A percentile compares a stretch with the other conserved stretches of the same genome.
phyloP scores from a whole-genome alignment of 1,140 invertebrate species.

The Tyrophagus putrescentiae region DNA sequence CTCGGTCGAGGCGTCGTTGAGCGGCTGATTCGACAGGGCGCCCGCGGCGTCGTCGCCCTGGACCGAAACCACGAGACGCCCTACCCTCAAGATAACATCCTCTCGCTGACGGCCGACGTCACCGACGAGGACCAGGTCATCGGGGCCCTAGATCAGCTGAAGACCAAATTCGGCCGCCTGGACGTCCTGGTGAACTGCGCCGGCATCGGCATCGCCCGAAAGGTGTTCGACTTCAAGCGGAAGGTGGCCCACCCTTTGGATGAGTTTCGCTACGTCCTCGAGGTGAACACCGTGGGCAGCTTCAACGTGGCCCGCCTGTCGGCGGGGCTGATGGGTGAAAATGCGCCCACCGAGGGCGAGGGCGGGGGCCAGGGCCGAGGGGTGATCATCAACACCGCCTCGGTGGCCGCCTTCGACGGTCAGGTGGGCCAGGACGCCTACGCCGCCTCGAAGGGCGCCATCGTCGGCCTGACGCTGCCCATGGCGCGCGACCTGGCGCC shows the following conservation, averaged over 20 bases:
- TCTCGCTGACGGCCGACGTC: slow-evolving; percentile 42
- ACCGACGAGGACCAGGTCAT: slow-evolving; percentile 65
- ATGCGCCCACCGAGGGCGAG: slow-evolving; percentile 54
- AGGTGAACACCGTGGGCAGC: slow-evolving; percentile 71
- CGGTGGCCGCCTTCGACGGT: slow-evolving; percentile 87
- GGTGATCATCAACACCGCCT: slow-evolving; percentile 85
- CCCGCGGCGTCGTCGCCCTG: slow-evolving; percentile 56
- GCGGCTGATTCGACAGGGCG: slow-evolving; percentile 60
- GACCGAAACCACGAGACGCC: slow-evolving; percentile 43
- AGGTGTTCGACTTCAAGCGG: slow-evolving; percentile 81
- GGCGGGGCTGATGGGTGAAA: slow-evolving; percentile 62
- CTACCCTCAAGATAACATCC: neutral
- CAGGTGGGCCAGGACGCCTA: slow-evolving; percentile 75
- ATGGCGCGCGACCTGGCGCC: slow-evolving; percentile 38
- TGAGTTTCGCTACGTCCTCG: slow-evolving; percentile 42
- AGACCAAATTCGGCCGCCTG: slow-evolving; percentile 62
- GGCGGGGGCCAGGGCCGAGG: slow-evolving; percentile 66
- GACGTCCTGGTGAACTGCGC: slow-evolving; percentile 88
- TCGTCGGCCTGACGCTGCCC: slow-evolving; percentile 41
- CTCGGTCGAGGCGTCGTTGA: slow-evolving; percentile 74
- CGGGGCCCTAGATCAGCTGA: slow-evolving; percentile 51
- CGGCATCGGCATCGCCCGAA: slow-evolving; percentile 73
- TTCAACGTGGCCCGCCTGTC: slow-evolving; percentile 83
- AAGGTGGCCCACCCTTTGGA: slow-evolving; percentile 49
- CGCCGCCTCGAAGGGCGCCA: slow-evolving; percentile 42